A percentile compares a stretch with the other conserved stretches of the same genome.
These are phyloP conservation scores for Sander vitreus DNA, from an alignment of 2,113 vertebrate genomes.

Conservation along the genomic window DNA sequence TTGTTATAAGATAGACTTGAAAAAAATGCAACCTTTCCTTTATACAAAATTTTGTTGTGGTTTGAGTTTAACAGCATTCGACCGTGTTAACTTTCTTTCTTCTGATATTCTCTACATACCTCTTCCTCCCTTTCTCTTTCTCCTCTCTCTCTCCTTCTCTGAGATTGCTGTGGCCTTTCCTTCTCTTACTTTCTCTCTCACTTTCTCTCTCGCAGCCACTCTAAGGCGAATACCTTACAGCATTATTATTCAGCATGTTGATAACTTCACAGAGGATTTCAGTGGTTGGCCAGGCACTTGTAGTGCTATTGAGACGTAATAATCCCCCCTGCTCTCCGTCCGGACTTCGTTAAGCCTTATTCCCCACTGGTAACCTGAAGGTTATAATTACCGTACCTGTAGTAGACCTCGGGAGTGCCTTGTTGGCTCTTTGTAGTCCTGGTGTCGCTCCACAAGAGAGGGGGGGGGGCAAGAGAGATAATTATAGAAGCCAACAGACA, in stretches of 20 bases:
- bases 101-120: neutral
- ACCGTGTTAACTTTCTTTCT: neutral
- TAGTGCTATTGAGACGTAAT: slow-evolving; percentile 54
- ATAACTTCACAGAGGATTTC: slow-evolving; percentile 52
- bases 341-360: slow-evolving; percentile 49
- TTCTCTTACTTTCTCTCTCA: slow-evolving; percentile 23
- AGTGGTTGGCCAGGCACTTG: slow-evolving; percentile 34
- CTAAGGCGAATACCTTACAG: slow-evolving; percentile 11
- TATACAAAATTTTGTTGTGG: neutral
- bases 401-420: neutral
- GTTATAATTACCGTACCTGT: slow-evolving; percentile 52
- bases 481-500: neutral
- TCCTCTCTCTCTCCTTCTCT: slow-evolving; percentile 5
- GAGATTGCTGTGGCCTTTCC: slow-evolving; percentile 55
- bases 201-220: slow-evolving; percentile 9
- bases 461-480: slow-evolving; percentile 21
- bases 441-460: slow-evolving; percentile 1
- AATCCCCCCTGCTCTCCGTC: slow-evolving; percentile 55
- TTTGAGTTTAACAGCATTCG: too few relatives aligned
- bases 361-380: slow-evolving; percentile 48
- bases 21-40: slow-evolving; percentile 5
- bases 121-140: neutral
- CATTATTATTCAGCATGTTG: slow-evolving; percentile 54
- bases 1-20: neutral
- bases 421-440: slow-evolving; percentile 6